phyloP scores from a whole-genome alignment of 2,113 vertebrate genomes.

The Laticauda colubrina region DNA sequence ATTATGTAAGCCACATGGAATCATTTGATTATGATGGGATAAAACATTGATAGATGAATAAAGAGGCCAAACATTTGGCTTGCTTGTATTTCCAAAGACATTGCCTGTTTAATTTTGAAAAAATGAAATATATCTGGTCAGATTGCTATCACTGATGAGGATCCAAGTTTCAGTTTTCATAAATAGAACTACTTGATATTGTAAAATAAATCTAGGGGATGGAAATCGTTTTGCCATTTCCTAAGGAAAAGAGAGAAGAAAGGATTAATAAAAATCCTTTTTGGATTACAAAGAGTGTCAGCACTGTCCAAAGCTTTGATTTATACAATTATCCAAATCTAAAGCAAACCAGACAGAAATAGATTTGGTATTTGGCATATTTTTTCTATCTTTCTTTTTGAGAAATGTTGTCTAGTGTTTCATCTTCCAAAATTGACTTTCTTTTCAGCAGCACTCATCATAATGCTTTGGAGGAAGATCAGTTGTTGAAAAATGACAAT shows the following conservation, averaged over 20 bases:
- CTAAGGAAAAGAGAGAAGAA: not conserved
- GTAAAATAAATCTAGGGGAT: not conserved
- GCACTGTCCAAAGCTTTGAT: not conserved
- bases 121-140: not conserved
- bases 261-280: not conserved
- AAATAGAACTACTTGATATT: not conserved
- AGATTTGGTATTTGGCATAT: not conserved
- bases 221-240: not conserved
- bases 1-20: not conserved
- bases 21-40: not conserved
- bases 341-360: not conserved
- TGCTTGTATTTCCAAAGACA: not conserved
- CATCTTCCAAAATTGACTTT: not conserved
- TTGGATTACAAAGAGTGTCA: not conserved
- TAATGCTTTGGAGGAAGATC: not conserved
- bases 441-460: not conserved
- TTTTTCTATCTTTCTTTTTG: not conserved
- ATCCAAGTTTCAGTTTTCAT: not conserved
- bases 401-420: not conserved
- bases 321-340: not conserved
- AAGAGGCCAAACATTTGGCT: not conserved
- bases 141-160: not conserved
- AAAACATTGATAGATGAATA: not conserved
- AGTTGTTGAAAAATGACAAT: not conserved
- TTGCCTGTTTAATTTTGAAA: not conserved